Conservation (phyloP, 64 coral and sea anemone species). For the Actinia equina region DNA sequence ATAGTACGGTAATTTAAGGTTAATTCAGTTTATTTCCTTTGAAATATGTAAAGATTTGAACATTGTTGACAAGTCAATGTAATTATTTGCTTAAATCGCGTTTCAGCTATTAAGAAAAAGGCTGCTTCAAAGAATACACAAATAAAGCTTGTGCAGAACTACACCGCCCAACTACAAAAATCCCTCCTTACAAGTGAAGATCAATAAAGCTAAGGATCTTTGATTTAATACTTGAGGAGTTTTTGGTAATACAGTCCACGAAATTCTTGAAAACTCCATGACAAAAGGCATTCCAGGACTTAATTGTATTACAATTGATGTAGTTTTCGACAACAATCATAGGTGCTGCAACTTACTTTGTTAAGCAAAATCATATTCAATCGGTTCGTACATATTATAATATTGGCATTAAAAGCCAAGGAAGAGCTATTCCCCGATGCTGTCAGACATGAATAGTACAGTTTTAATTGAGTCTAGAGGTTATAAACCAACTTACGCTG, state of each 20-base stretch:
- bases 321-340: not conserved
- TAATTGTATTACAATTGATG: not conserved
- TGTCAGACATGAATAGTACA: not conserved
- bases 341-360: not conserved
- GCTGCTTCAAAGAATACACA: not conserved
- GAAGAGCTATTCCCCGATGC: not conserved
- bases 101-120: not conserved
- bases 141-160: too few relatives aligned
- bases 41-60: not conserved
- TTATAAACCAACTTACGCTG: slow-evolving; percentile 60
- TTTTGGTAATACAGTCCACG: not conserved
- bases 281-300: not conserved
- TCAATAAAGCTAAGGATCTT: not conserved
- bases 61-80: not conserved
- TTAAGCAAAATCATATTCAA: not conserved
- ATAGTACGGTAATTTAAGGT: not conserved
- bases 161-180: not conserved
- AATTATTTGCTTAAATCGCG: not conserved
- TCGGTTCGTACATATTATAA: not conserved
- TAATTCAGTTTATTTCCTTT: slow-evolving; percentile 6
- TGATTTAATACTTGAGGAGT: not conserved
- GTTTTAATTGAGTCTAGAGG: not conserved
- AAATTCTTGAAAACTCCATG: not conserved
- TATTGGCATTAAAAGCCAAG: not conserved
- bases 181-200: not conserved